Percentiles rank a stretch among this genome's conserved stretches.
Conservation (phyloP, 2,888 invertebrate genomes). For the Chouioia cunea region DNA sequence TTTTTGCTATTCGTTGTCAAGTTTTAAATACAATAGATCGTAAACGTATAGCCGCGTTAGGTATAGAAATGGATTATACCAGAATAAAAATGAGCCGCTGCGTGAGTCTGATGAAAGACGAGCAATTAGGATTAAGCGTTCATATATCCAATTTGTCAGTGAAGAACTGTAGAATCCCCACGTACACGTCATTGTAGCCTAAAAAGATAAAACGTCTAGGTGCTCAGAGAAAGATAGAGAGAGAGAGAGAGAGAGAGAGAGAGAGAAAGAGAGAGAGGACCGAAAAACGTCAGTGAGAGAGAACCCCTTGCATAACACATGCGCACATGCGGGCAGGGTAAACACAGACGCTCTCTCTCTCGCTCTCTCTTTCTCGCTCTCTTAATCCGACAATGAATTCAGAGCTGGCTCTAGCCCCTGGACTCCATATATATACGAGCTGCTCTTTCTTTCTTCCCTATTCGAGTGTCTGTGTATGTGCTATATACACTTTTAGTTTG, state of each 20-base stretch:
- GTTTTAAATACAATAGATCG: too few relatives aligned
- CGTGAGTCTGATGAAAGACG: background rate
- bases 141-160: conserved; percentile 29
- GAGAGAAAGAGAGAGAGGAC: too few relatives aligned
- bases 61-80: too few relatives aligned
- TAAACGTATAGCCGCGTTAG: too few relatives aligned
- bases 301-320: conserved; percentile 3
- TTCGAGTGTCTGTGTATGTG: background rate
- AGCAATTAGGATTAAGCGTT: conserved; percentile 35
- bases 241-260: too few relatives aligned
- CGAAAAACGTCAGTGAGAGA: too few relatives aligned
- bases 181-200: background rate
- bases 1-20: background rate
- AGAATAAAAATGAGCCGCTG: too few relatives aligned
- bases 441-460: too few relatives aligned
- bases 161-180: too few relatives aligned
- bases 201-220: conserved; percentile 32
- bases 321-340: conserved; percentile 32
- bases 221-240: background rate
- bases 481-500: conserved; percentile 29
- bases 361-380: conserved; percentile 13
- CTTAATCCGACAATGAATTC: conserved; percentile 42
- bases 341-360: conserved; percentile 23
- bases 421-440: background rate
- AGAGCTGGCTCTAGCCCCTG: conserved; percentile 10